Evolutionary conservation across 2,888 invertebrate genomes (phyloP), one percentile per base, ranked within the genome.

Genomic region (Himalopsyche tibetana): DNA sequence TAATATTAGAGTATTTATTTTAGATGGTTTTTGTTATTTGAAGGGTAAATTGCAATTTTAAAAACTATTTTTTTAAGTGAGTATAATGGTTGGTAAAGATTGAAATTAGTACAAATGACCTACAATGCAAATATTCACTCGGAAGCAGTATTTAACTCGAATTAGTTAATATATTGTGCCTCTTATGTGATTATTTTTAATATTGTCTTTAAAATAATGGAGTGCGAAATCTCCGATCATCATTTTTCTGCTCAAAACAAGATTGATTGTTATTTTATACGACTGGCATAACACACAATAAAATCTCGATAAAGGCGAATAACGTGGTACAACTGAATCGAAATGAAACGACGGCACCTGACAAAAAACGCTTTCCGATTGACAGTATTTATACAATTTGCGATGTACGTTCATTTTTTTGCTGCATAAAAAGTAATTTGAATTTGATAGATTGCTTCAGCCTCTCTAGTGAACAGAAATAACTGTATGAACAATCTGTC

Each of bases 401-500:
- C 63, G 28, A 63, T 63, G 28, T n/a, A 15, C 15, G 63, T 51
- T 51, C 63, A 63, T 63, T 63, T 80, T 40, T 80, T 79, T 6
- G 80, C 15, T n/a, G 6, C 80, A 80, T 80, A 80, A 80, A 63
- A 36, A 80, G 80, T 80, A 80, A 83, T 69, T 83, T 84, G 74
- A 80, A 84, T 51, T 80, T 80, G 84, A 80, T 84, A 36, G 79
- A 84, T 80, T 38, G 56, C 38, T 5, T 36, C 79, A 56, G 15
- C 51, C 82, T 56, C n/a, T 55, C 28, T n/a, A 56, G 38, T 19
- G 56, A 55, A 84, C 84, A 51, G 84, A 80, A 12, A 56, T 56
- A 55, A 83, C 83, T 55, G 40, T 36, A 15, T 19, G 36, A 80
- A 82, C 55, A 74, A 74, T 85, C 82, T 82, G 85, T 82, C 85